These are phyloP conservation scores for Capitella teleta DNA, from an alignment of 1,140 invertebrate species.

Conservation along the genomic window DNA sequence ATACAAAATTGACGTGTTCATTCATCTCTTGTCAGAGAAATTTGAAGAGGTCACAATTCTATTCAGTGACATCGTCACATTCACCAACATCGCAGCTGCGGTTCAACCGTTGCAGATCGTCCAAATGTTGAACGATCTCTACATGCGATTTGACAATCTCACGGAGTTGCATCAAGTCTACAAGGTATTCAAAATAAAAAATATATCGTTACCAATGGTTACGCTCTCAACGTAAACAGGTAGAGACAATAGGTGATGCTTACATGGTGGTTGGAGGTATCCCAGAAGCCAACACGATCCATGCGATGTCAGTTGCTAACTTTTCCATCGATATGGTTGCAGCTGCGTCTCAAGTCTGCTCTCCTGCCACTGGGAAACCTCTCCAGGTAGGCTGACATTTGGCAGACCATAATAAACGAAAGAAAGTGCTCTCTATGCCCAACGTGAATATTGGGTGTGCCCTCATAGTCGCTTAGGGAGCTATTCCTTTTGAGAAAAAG, in stretches of 20 bases:
- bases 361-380: slow-evolving; percentile 42
- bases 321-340: slow-evolving; percentile 83
- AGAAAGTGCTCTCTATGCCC: no score
- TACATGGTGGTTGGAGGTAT: slow-evolving; percentile 20
- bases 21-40: no score
- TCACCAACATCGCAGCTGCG: slow-evolving; percentile 43
- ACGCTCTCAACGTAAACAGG: no score
- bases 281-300: slow-evolving; percentile 63
- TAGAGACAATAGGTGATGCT: slow-evolving; percentile 23
- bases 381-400: slow-evolving; percentile 16
- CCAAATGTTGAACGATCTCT: slow-evolving; percentile 42
- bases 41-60: slow-evolving; percentile 30
- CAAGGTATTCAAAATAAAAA: no score
- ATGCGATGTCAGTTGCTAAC: slow-evolving; percentile 85
- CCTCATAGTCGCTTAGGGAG: no score
- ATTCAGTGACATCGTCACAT: slow-evolving; percentile 45
- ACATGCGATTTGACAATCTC: slow-evolving; percentile 37
- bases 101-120: slow-evolving; percentile 43
- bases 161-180: slow-evolving; percentile 19
- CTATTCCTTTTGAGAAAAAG: no score
- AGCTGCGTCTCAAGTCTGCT: slow-evolving; percentile 68
- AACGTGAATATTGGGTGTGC: no score
- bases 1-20: no score
- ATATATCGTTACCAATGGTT: no score
- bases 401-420: no score